A percentile compares a stretch with the other conserved stretches of the same genome.
phyloP scores from a whole-genome alignment of 2,797 vertebrate genomes.

The Danio jaintianensis region DNA sequence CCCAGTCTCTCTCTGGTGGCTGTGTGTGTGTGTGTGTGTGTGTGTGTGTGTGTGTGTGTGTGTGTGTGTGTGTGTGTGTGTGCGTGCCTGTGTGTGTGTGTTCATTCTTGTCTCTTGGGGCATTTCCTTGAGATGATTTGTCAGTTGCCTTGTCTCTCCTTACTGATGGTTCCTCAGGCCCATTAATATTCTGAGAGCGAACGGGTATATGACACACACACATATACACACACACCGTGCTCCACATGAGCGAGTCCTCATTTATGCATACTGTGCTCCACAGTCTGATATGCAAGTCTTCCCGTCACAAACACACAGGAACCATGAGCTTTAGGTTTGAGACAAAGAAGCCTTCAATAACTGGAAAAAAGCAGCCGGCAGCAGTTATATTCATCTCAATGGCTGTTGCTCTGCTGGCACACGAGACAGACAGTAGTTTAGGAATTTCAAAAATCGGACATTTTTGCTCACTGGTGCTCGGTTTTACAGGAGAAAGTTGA shows the following conservation, averaged over 20 bases:
- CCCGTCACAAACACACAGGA: background rate
- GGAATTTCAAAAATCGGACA: background rate
- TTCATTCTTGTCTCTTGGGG: constrained; percentile 34
- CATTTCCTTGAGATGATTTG: constrained; percentile 53
- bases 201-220: constrained; percentile 10
- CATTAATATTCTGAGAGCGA: constrained; percentile 56
- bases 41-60: constrained; percentile 17
- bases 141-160: constrained; percentile 48
- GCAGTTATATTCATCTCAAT: constrained; percentile 20
- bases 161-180: constrained; percentile 43
- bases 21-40: constrained; percentile 15
- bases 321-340: too few relatives aligned
- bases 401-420: constrained; percentile 9
- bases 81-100: constrained; percentile 22
- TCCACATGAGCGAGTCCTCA: constrained; percentile 47
- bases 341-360: constrained; percentile 10
- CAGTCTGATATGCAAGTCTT: constrained; percentile 38
- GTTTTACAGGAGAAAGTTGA: background rate
- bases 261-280: constrained; percentile 49
- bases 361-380: background rate
- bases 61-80: constrained; percentile 15
- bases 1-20: constrained; percentile 10
- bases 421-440: background rate
- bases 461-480: background rate
- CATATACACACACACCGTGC: constrained; percentile 32